Evolutionary conservation across 64 coral and sea anemone species (phyloP).

Genomic region (Actinia tenebrosa): DNA sequence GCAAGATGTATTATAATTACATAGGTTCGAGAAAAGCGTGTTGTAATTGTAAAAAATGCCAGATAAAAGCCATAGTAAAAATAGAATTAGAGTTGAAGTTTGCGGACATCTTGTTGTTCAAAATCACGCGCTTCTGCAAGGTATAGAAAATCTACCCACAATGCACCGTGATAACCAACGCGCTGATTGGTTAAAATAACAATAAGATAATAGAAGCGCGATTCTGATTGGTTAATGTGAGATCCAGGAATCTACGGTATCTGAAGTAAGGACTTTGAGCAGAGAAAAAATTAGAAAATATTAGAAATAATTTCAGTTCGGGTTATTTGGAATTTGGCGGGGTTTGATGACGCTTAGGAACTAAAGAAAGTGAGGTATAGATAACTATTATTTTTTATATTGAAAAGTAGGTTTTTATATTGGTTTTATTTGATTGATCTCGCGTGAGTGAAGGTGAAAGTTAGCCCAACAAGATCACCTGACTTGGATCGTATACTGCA

Average conservation of each 20-base stretch:
- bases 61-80: conserved; percentile 88
- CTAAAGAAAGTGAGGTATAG: not conserved
- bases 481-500: too few relatives aligned
- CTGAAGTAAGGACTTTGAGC: conserved; percentile 5
- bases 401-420: too few relatives aligned
- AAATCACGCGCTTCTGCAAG: conserved; percentile 99
- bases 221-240: conserved; percentile 11
- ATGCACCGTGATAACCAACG: conserved; percentile 31
- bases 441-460: too few relatives aligned
- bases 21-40: conserved; percentile 1
- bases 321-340: not conserved
- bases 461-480: too few relatives aligned
- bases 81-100: conserved; percentile 45
- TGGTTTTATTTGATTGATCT: too few relatives aligned
- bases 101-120: conserved; percentile 99
- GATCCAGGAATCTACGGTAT: conserved; percentile 18
- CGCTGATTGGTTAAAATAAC: conserved; percentile 61
- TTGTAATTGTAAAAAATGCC: conserved; percentile 43
- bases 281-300: not conserved
- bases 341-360: not conserved
- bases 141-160: conserved; percentile 94
- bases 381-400: not conserved
- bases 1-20: conserved; percentile 21
- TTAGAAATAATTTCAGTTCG: not conserved
- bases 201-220: not conserved